Evolutionary conservation across 2,888 invertebrate genomes (phyloP).

Genomic region (Tenthredo distinguenda): DNA sequence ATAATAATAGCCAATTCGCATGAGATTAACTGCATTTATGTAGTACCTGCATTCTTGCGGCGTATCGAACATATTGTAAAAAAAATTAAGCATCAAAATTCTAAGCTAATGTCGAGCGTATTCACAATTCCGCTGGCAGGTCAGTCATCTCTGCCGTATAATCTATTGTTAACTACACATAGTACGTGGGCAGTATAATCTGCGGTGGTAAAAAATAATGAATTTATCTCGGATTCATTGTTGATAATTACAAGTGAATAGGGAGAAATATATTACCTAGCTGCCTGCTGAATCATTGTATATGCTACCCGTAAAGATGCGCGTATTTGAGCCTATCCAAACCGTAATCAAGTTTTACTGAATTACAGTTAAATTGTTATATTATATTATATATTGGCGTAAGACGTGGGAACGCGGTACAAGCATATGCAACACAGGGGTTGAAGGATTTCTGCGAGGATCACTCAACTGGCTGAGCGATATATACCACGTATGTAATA

Average conservation of each 20-base stretch:
- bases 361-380: background rate
- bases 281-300: background rate
- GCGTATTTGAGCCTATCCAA: background rate
- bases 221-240: background rate
- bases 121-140: background rate
- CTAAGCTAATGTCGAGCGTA: background rate
- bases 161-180: background rate
- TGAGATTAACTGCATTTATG: background rate
- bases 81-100: background rate
- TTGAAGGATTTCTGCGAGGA: background rate
- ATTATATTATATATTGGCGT: background rate
- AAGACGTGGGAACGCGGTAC: background rate
- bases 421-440: background rate
- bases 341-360: background rate
- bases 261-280: background rate
- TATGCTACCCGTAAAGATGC: background rate
- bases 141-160: background rate
- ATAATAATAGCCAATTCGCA: slow-evolving; percentile 24
- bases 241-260: background rate
- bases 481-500: background rate
- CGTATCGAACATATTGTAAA: background rate
- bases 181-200: background rate
- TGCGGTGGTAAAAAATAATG: background rate
- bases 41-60: background rate
- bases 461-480: background rate